Evolutionary conservation across 2,888 invertebrate genomes (phyloP), one percentile per base, ranked within the genome.

Genomic region (Lithodes maja): DNA sequence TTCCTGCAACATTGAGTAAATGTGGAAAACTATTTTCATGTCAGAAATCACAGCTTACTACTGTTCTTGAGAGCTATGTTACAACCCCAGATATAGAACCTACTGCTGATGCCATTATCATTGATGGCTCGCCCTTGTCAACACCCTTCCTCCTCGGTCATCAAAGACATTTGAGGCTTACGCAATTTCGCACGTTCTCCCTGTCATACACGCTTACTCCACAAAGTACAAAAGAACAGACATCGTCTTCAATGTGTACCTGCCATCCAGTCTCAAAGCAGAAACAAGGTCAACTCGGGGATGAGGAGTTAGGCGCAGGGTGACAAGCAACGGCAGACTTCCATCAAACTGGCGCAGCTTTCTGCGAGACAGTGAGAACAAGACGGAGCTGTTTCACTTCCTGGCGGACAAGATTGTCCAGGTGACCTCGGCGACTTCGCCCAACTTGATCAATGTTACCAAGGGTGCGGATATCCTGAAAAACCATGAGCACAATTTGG

Each of bases 321-420:
- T 74, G n/a, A n/a, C 33, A 74, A n/a, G n/a, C n/a, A 12, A 5
- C n/a, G 12, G 5, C 49, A 75, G n/a, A 75, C 5, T 75, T 12
- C 75, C 75, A 3, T 7, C 5, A 12, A 75, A 75, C 49, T 75
- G 49, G 75, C 17, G n/a, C 5, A 75, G 9, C 17, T n/a, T 75
- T 75, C 49, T 75, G 75, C 49, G 75, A 75, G 75, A 75, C 75
- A 75, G n/a, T n/a, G n/a, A 3, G 9, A 75, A 75, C 75, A 75
- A 75, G n/a, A 33, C 75, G 5, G 75, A 33, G 75, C 17, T 49
- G 9, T 75, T 75, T 75, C 3, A n/a, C 7, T 75, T 75, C 5
- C 75, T 75, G n/a, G 75, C 75, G 0, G 75, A 75, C 75, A n/a
- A 75, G n/a, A 75, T 75, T 33, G 75, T 15, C 7, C 7, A 7